Evolutionary conservation across 2,888 invertebrate genomes (phyloP).

Genomic region (Yponomeuta cagnagella): DNA sequence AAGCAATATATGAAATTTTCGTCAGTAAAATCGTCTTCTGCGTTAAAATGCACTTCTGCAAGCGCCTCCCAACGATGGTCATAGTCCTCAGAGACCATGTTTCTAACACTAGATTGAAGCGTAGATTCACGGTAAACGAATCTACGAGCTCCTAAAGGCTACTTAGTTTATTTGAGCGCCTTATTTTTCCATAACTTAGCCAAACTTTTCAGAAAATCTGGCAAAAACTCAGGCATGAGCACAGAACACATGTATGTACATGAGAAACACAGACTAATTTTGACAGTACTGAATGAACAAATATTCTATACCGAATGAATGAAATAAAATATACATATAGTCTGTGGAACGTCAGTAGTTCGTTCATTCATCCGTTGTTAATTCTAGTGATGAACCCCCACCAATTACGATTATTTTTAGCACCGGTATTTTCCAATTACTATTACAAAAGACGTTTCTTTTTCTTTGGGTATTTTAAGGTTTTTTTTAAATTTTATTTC

Average conservation of each 20-base stretch:
- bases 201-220: neutral
- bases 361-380: no score
- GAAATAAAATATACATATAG: no score
- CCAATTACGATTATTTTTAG: no score
- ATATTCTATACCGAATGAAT: no score
- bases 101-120: neutral
- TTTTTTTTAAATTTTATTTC: no score
- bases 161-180: neutral
- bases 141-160: neutral
- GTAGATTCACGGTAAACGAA: neutral
- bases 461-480: no score
- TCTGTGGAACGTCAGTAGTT: no score
- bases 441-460: no score
- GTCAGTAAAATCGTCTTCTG: slow-evolving; percentile 46
- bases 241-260: no score
- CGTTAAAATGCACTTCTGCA: slow-evolving; percentile 77
- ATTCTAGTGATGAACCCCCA: no score
- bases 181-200: neutral
- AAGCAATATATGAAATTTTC: slow-evolving; percentile 79
- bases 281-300: neutral
- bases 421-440: no score
- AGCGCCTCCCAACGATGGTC: slow-evolving; percentile 79
- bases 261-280: neutral
- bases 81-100: slow-evolving; percentile 58
- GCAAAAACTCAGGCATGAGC: neutral